Conservation (phyloP, 1,140 invertebrate genomes). For the Leptopilina clavipes region DNA sequence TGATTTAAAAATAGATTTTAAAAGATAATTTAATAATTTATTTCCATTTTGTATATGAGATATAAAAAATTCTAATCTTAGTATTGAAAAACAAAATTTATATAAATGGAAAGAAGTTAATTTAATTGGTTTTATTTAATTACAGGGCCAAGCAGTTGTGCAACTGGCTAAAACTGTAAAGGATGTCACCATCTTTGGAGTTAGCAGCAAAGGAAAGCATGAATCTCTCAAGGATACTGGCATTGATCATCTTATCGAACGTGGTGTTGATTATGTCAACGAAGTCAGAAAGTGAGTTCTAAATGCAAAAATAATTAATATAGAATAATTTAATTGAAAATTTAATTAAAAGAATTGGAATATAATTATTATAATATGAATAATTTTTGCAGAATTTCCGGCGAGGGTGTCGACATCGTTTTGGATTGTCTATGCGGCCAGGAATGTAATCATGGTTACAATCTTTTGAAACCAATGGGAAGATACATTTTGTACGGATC, state of each 20-base stretch:
- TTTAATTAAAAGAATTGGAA: too few species aligned
- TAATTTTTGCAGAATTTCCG: slow-evolving; percentile 76
- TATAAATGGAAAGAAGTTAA: too few species aligned
- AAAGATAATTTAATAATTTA: too few species aligned
- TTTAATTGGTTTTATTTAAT: slow-evolving; percentile 43
- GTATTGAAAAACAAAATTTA: too few species aligned
- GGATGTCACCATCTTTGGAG: slow-evolving; percentile 88
- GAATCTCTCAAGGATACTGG: slow-evolving; percentile 84
- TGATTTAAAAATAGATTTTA: too few species aligned
- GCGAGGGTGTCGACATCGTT: slow-evolving; percentile 90
- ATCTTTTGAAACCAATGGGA: slow-evolving; percentile 91
- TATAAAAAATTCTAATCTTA: too few species aligned
- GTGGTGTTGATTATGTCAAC: slow-evolving; percentile 85
- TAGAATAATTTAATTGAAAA: background rate
- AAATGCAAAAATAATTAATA: background rate
- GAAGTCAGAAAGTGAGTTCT: slow-evolving; percentile 88
- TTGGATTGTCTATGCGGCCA: slow-evolving; percentile 92
- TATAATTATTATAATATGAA: slow-evolving; percentile 9
- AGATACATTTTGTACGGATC: slow-evolving; percentile 91
- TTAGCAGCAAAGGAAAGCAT: slow-evolving; percentile 90
- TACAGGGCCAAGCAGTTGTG: slow-evolving; percentile 87
- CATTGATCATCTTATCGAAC: slow-evolving; percentile 85
- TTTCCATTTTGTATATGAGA: too few species aligned
- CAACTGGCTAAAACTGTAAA: slow-evolving; percentile 88
- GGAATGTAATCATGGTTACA: slow-evolving; percentile 89